phyloP scores from a whole-genome alignment of 2,888 invertebrate genomes.

The Chrysodeixis includens region DNA sequence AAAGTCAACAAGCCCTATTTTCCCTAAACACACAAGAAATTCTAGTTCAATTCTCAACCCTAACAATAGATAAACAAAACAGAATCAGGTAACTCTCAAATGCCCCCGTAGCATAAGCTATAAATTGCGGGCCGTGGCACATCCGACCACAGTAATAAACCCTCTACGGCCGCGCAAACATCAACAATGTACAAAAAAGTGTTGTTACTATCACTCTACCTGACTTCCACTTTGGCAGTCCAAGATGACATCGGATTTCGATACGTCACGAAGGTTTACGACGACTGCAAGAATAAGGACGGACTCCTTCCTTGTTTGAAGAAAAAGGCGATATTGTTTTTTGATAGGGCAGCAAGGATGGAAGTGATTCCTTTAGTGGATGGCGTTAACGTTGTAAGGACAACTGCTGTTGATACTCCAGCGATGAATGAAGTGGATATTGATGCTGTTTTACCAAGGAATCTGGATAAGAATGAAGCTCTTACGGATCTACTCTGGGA shows the following conservation, averaged over 20 bases:
- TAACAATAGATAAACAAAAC: conserved; percentile 6
- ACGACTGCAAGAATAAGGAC: conserved; percentile 92
- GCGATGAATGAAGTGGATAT: conserved; percentile 91
- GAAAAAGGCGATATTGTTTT: conserved; percentile 94
- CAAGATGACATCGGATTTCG: conserved; percentile 90
- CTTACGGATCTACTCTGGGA: conserved; percentile 92
- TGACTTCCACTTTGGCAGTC: conserved; percentile 58
- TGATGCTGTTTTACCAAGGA: conserved; percentile 91
- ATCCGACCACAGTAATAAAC: conserved; percentile 87
- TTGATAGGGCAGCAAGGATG: conserved; percentile 93
- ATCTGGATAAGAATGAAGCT: conserved; percentile 91
- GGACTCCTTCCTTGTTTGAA: conserved; percentile 93
- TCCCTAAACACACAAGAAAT: not conserved
- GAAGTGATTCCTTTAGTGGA: conserved; percentile 90
- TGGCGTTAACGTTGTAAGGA: conserved; percentile 91
- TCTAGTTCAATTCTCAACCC: not conserved
- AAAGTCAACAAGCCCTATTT: not conserved
- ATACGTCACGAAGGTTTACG: conserved; percentile 92
- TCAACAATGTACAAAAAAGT: conserved; percentile 74
- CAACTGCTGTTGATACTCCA: conserved; percentile 79
- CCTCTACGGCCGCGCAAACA: conserved; percentile 78
- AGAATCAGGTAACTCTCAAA: conserved; percentile 25
- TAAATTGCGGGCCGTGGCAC: conserved; percentile 74
- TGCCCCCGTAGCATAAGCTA: conserved; percentile 67
- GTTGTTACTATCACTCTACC: conserved; percentile 67